phyloP scores from a whole-genome alignment of 2,797 vertebrate genomes.

The Borostomias antarcticus region DNA sequence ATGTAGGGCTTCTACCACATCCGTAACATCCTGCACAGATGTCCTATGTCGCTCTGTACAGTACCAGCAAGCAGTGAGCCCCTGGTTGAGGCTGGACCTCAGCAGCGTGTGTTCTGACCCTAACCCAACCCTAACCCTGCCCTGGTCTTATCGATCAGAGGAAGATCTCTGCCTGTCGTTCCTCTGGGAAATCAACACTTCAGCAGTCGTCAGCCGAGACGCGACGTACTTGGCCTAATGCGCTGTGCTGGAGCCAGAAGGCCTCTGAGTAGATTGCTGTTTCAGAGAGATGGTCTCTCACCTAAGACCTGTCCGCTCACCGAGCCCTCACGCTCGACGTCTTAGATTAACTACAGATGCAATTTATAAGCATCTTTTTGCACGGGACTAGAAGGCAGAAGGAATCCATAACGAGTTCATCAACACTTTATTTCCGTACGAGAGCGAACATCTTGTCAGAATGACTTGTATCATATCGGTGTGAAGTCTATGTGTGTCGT shows the following conservation, averaged over 20 bases:
- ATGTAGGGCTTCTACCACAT: neutral
- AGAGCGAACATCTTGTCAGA: conserved; percentile 5
- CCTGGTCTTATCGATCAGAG: conserved; percentile 24
- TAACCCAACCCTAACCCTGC: too few species aligned
- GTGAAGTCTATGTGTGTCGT: conserved; percentile 28
- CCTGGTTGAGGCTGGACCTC: conserved; percentile 17
- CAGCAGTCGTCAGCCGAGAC: conserved; percentile 34
- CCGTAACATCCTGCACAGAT: neutral
- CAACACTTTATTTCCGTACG: conserved; percentile 8
- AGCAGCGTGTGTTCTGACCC: conserved; percentile 21
- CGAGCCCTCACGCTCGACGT: conserved; percentile 15
- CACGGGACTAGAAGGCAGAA: neutral
- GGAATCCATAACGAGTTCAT: conserved; percentile 10
- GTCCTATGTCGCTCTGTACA: neutral
- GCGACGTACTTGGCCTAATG: conserved; percentile 31
- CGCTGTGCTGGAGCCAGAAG: conserved; percentile 22
- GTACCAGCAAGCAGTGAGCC: neutral
- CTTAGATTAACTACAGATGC: conserved; percentile 28
- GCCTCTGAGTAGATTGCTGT: conserved; percentile 21
- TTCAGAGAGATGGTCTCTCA: conserved; percentile 15
- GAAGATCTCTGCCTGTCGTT: neutral
- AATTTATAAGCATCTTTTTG: neutral
- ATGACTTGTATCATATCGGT: conserved; percentile 7
- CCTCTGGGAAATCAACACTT: conserved; percentile 31
- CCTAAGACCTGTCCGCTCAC: conserved; percentile 11